Base-by-base conservation (phyloP, 2,888 invertebrate species). In the Phanerotoma sp. region DNA sequence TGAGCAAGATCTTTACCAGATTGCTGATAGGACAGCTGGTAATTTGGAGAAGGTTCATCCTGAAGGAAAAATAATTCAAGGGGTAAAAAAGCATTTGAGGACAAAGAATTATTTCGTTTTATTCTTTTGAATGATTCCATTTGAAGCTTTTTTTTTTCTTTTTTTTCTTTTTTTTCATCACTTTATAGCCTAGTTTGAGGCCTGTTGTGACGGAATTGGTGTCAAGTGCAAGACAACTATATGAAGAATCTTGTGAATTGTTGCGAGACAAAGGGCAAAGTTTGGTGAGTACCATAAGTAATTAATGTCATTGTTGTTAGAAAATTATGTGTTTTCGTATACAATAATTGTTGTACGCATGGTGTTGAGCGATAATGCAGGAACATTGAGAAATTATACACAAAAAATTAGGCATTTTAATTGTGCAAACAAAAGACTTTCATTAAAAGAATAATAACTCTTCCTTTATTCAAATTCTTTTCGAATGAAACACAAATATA, bases 151-250 rank as follows among this genome's bases (percentile, higher is more conserved):
- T 16, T 35, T 35, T 13, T 32, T 46, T 33, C 32, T 20, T 16
- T 44, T 11, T 28, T 10, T 44, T 35, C n/a, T 11, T 11, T 15
- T 37, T 21, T 50, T 25, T n/a, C 30, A 21, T 18, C 18, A 20
- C 11, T 15, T 13, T 10, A 51, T 71, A 84, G 77, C 86, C 88
- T 18, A 85, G 84, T 57, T 79, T 91, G 57, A 79, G 95, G 42
- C 82, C 86, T 16, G 84, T 89, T 64, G 84, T 94, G 37, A 91
- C 91, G 0, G 88, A 89, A 59, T 77, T 92, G 69, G 89, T 91
- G 5, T 79, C 82, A 44, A 81, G 81, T 59, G 81, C 85, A 1
- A 81, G 83, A 44, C 84, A 86, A 60, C 78, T 91, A 6, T 86
- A 89, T 62, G 87, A 87, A 70, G 89, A 89, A 68, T 85, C 89